These are phyloP conservation scores for Amiota minor DNA, from an alignment of 2,888 invertebrate species.

Conservation along the genomic window DNA sequence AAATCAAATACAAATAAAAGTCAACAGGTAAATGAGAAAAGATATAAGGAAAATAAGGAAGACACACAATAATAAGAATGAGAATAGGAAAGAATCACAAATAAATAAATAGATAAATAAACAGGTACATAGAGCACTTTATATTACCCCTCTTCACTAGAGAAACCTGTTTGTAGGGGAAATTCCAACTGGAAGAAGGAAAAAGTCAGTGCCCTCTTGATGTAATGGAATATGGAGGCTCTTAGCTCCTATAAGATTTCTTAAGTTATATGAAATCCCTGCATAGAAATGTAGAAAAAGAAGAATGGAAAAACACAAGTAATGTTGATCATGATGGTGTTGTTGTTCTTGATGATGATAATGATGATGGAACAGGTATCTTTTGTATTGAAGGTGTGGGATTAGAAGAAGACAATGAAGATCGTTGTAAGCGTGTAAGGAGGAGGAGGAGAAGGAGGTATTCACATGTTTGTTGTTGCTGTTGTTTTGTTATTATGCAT, in stretches of 20 bases:
- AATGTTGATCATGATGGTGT: no score
- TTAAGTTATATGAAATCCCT: no score
- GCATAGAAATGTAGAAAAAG: no score
- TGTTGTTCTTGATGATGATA: no score
- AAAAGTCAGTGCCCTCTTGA: constrained; percentile 28
- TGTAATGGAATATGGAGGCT: no score
- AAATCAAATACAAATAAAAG: constrained; percentile 5
- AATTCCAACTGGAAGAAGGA: constrained; percentile 57
- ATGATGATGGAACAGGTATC: constrained; percentile 58
- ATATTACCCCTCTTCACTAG: constrained; percentile 26
- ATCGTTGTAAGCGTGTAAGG: constrained; percentile 1
- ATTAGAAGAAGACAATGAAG: constrained; percentile 42
- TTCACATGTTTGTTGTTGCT: constrained; percentile 55
- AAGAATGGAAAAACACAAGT: no score
- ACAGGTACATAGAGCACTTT: constrained; percentile 34
- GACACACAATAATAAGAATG: constrained; percentile 45
- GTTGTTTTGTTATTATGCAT: no score
- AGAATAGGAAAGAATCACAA: constrained; percentile 44
- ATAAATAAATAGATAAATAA: constrained; percentile 48
- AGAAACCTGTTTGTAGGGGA: constrained; percentile 60
- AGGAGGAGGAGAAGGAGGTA: not conserved
- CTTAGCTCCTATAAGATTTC: no score
- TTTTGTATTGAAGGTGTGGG: constrained; percentile 46
- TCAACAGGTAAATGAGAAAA: constrained; percentile 40
- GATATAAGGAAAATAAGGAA: constrained; percentile 26